These are phyloP conservation scores for Molanna angustata DNA, from an alignment of 2,888 invertebrate species.

Conservation along the genomic window DNA sequence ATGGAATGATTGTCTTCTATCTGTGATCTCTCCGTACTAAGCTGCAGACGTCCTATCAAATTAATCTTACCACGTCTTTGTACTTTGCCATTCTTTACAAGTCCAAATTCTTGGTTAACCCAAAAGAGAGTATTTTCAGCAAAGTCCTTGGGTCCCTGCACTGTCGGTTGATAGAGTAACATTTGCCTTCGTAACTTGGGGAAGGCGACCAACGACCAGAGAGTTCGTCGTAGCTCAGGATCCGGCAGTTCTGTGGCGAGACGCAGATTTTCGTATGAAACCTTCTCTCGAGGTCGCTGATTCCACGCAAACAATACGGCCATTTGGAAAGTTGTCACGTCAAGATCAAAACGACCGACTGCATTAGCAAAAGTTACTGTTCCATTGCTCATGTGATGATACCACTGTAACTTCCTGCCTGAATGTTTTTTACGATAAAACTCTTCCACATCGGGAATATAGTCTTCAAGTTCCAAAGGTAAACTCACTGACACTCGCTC, in stretches of 20 bases:
- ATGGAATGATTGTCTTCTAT: constrained; percentile 99
- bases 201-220: constrained; percentile 95
- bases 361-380: constrained; percentile 94
- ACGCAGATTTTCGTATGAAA: constrained; percentile 95
- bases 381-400: constrained; percentile 99
- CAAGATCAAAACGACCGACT: constrained; percentile 92
- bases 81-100: constrained; percentile 90
- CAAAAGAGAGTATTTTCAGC: constrained; percentile 89
- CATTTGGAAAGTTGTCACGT: constrained; percentile 99
- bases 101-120: constrained; percentile 96
- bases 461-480: constrained; percentile 96
- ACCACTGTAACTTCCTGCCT: constrained; percentile 97
- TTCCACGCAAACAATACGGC: constrained; percentile 99
- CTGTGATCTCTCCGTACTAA: constrained; percentile 92
- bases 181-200: constrained; percentile 95
- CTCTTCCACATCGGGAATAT: constrained; percentile 98
- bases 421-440: constrained; percentile 98
- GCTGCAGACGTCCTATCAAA: constrained; percentile 90
- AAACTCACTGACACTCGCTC: constrained; percentile 94
- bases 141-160: constrained; percentile 91
- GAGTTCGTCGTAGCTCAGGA: constrained; percentile 88
- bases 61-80: constrained; percentile 96
- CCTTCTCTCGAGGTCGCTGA: constrained; percentile 87
- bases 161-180: constrained; percentile 74
- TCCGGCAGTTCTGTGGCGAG: constrained; percentile 96